phyloP scores from a whole-genome alignment of 1,140 invertebrate genomes.

The Nasonia longicornis region DNA sequence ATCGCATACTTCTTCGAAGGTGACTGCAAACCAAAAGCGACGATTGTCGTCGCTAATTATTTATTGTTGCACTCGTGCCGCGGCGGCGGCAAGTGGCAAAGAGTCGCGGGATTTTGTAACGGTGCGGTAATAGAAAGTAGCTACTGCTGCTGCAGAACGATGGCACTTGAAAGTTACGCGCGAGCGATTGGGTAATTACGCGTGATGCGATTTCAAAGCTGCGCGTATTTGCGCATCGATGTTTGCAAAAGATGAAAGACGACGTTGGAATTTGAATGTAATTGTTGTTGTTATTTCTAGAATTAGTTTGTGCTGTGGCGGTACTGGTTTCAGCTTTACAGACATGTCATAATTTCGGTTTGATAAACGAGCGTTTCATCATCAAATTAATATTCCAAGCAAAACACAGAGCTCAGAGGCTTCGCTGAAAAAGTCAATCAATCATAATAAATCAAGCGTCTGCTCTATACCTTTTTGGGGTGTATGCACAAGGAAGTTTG shows the following conservation, averaged over 20 bases:
- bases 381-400: slow-evolving; percentile 9
- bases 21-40: neutral
- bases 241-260: neutral
- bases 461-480: neutral
- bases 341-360: neutral
- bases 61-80: slow-evolving; percentile 9
- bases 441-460: slow-evolving; percentile 13
- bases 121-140: slow-evolving; percentile 26
- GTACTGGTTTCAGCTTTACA: too few relatives aligned
- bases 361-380: slow-evolving; percentile 11
- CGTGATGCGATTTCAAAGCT: neutral
- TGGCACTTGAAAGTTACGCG: slow-evolving; percentile 4
- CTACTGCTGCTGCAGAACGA: neutral
- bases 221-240: neutral
- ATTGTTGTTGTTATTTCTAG: too few relatives aligned
- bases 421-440: neutral
- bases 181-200: slow-evolving; percentile 38
- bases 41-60: slow-evolving; percentile 14
- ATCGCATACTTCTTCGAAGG: neutral
- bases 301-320: too few relatives aligned
- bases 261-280: too few relatives aligned
- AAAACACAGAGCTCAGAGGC: neutral
- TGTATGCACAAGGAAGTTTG: neutral
- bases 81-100: slow-evolving; percentile 1
- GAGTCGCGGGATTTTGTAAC: slow-evolving; percentile 21